A percentile compares a stretch with the other conserved stretches of the same genome.
phyloP scores from a whole-genome alignment of 2,888 invertebrate genomes.

The Apotomis betuletana region DNA sequence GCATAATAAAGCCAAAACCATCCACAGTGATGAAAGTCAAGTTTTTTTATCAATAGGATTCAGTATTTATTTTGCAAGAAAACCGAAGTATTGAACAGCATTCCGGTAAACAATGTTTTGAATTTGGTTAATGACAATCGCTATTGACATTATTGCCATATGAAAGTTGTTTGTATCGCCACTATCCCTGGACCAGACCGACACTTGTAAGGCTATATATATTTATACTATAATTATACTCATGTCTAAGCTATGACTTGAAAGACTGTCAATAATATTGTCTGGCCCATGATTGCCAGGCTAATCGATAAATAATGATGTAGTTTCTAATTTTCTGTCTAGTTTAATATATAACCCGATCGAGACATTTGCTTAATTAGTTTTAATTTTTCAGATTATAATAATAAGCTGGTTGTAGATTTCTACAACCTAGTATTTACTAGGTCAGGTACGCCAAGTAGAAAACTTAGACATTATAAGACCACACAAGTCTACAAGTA shows the following conservation, averaged over 20 bases:
- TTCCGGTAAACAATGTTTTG: too few relatives aligned
- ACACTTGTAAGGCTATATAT: too few relatives aligned
- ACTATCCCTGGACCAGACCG: too few relatives aligned
- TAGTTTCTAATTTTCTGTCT: constrained; percentile 31
- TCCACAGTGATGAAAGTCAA: too few relatives aligned
- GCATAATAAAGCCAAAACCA: too few relatives aligned
- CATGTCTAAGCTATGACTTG: constrained; percentile 27
- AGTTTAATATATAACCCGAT: constrained; percentile 35
- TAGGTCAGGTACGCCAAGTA: constrained; percentile 1
- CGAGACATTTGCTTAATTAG: constrained; percentile 33
- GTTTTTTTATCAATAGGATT: too few relatives aligned
- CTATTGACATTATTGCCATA: too few relatives aligned
- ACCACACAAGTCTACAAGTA: neutral
- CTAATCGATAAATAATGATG: constrained; percentile 42
- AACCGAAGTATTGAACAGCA: too few relatives aligned
- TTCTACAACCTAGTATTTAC: too few relatives aligned
- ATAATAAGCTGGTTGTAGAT: neutral
- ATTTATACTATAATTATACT: neutral
- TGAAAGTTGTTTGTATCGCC: too few relatives aligned
- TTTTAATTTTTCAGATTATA: constrained; percentile 19
- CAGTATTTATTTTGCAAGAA: too few relatives aligned
- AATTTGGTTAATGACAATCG: too few relatives aligned
- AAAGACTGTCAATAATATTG: constrained; percentile 39
- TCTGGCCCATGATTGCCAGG: constrained; percentile 20
- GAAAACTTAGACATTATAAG: neutral